Conservation (phyloP, 2,113 vertebrate species). For the Lepidothrix coronata region DNA sequence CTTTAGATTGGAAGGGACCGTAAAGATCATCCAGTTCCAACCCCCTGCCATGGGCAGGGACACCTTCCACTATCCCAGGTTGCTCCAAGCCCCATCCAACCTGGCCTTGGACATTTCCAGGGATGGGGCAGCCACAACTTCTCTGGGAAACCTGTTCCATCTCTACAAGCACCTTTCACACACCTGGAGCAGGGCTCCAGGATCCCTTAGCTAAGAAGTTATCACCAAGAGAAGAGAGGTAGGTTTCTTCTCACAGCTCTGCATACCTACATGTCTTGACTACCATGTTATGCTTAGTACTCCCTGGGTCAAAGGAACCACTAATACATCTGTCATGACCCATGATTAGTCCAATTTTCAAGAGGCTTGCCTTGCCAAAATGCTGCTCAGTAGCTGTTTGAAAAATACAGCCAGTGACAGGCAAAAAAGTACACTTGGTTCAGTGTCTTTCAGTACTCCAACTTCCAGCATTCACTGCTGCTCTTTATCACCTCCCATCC, state of each 20-base stretch:
- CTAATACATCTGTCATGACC: neutral
- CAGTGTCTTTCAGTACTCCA: neutral
- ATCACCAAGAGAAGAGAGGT: neutral
- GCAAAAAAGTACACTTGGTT: neutral
- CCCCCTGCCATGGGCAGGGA: neutral
- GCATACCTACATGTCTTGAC: neutral
- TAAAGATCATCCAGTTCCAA: neutral
- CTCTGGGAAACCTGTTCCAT: neutral
- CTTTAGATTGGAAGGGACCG: neutral
- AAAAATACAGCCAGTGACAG: neutral
- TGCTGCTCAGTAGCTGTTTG: neutral
- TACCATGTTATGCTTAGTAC: neutral
- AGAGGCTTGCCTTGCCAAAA: neutral
- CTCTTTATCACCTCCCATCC: neutral
- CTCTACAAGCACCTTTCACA: neutral
- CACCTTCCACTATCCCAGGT: neutral
- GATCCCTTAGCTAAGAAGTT: neutral
- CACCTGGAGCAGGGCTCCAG: neutral
- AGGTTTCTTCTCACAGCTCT: neutral
- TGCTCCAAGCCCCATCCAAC: fast-evolving
- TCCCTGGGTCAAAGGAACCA: neutral
- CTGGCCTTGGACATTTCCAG: neutral
- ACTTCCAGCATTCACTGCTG: neutral
- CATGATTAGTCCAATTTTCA: neutral
- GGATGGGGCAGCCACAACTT: neutral